phyloP scores from a whole-genome alignment of 2,888 invertebrate genomes.

The Gymnosoma rotundatum region DNA sequence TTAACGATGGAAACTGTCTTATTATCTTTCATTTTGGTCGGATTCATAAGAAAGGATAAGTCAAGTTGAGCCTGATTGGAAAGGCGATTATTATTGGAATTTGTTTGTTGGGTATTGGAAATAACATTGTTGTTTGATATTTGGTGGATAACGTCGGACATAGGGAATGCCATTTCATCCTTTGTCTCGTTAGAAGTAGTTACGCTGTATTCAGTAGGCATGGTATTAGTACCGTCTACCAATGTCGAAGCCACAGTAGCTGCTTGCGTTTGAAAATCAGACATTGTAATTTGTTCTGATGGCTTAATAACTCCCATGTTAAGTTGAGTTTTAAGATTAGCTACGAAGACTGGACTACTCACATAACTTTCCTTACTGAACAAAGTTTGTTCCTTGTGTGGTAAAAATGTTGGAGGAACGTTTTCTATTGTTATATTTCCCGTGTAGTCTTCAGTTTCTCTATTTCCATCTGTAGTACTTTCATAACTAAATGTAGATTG shows the following conservation, averaged over 20 bases:
- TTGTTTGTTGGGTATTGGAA: neutral
- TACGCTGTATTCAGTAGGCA: constrained; percentile 70
- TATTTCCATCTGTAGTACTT: neutral
- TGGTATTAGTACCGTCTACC: constrained; percentile 77
- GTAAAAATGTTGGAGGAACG: constrained; percentile 50
- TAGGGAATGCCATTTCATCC: constrained; percentile 79
- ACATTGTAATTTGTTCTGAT: constrained; percentile 78
- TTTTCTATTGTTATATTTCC: constrained; percentile 37
- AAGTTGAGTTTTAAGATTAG: constrained; percentile 75
- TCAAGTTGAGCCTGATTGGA: constrained; percentile 79
- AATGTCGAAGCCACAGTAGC: constrained; percentile 81
- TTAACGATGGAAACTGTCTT: neutral
- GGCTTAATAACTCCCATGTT: constrained; percentile 76
- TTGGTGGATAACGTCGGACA: constrained; percentile 81
- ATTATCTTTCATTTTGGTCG: neutral
- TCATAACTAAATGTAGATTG: constrained; percentile 27
- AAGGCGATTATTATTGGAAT: constrained; percentile 75
- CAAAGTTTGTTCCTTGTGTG: constrained; percentile 71
- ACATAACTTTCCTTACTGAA: constrained; percentile 69
- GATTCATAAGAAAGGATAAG: constrained; percentile 75
- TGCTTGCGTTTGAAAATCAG: constrained; percentile 80
- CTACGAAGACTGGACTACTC: constrained; percentile 74
- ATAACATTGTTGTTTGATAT: constrained; percentile 73
- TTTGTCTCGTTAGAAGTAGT: constrained; percentile 75
- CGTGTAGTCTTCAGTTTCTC: constrained; percentile 44